Conservation (phyloP, 2,113 vertebrate species). For the Tetrax tetrax region DNA sequence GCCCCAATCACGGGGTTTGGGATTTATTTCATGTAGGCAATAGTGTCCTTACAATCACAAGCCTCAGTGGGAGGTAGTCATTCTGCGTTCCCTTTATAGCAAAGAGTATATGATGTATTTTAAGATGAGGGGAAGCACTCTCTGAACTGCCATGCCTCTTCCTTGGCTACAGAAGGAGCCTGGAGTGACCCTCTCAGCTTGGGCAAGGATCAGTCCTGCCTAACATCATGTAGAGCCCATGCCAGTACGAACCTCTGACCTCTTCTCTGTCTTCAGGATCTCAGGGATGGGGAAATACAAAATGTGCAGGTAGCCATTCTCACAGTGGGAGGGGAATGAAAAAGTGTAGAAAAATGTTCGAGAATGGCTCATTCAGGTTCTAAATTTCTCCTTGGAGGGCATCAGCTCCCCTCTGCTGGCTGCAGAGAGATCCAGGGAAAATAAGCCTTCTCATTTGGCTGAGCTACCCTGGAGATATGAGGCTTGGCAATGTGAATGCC, state of each 20-base stretch:
- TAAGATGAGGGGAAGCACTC: background rate
- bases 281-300: background rate
- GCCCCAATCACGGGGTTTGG: rapidly evolving
- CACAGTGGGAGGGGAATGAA: background rate
- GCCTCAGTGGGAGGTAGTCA: background rate
- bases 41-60: background rate
- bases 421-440: background rate
- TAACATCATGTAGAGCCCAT: background rate
- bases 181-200: background rate
- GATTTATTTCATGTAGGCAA: background rate
- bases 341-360: rapidly evolving
- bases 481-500: background rate
- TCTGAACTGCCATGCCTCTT: background rate
- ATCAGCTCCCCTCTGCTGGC: background rate
- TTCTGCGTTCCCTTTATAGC: background rate
- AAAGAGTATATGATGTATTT: background rate
- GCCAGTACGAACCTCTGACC: background rate
- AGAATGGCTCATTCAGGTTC: background rate
- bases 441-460: background rate
- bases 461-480: background rate
- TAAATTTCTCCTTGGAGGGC: background rate
- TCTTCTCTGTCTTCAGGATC: background rate
- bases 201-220: background rate
- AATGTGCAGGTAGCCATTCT: background rate
- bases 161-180: background rate